Base-by-base conservation (phyloP, 2,113 vertebrate genomes). In the Misgurnus mizolepis region DNA sequence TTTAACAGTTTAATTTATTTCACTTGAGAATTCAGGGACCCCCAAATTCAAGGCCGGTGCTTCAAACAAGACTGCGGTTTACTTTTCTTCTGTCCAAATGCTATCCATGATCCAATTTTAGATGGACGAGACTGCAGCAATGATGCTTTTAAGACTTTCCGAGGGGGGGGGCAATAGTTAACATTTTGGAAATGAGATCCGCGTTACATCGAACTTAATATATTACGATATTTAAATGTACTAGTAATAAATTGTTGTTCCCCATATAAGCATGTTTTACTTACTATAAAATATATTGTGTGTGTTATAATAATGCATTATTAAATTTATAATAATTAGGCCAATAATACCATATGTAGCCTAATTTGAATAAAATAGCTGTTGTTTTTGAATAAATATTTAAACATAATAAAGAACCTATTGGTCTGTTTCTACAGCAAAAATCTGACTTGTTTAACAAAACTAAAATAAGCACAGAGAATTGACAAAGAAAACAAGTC, bases 31-130 rank as follows among this genome's bases (percentile, higher is more conserved):
- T 95, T 93, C 94, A 90, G 94, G 94, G 91, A 91, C 93, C 94
- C 93, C 96, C 93, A 96, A 97, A 97, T 95, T 96, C 93, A 92
- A 92, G 92, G 87, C 91, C 93, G 92, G 92, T 92, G 93, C 93
- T 92, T 94, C 93, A 95, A 97, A 96, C 95, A 94, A 93, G 94
- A 93, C 94, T 90, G 91, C 92, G 93, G 93, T 94, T 94, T 93
- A 90, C 89, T 92, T 92, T 92, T 80, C 93, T 90, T 92, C 93
- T 93, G 94, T 97, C 94, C 94, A 92, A 96, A 96, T 96, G 93
- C 91, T 95, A 95, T 95, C 95, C 96, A 93, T 96, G 97, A 98
- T 98, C 95, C 95, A 99, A 98, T 99, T 98, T 98, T 92, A 98
- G 97, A 99, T 99, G 96, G 93, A 93, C 79, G 75, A 86, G 92